These are phyloP conservation scores for Manduca sexta DNA, from an alignment of 1,140 invertebrate species.

Conservation along the genomic window DNA sequence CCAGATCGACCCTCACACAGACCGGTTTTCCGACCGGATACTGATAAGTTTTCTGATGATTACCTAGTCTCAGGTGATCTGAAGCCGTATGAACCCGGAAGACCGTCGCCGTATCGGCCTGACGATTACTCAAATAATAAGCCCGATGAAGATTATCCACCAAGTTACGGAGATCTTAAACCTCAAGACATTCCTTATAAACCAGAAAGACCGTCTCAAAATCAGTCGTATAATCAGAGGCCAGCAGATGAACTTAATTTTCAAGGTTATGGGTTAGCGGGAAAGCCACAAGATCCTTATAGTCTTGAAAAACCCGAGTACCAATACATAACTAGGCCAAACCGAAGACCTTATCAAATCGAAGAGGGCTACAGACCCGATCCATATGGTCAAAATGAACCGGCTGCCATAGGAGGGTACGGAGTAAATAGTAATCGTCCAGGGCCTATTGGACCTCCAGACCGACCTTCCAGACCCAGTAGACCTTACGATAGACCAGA, in stretches of 20 bases:
- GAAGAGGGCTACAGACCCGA: slow-evolving; percentile 29
- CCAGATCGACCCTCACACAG: slow-evolving; percentile 25
- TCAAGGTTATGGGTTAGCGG: not conserved
- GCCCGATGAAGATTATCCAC: slow-evolving; percentile 44
- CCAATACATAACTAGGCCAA: slow-evolving; percentile 50
- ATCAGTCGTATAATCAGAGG: slow-evolving; percentile 19
- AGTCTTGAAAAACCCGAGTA: slow-evolving; percentile 33
- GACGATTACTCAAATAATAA: slow-evolving; percentile 42
- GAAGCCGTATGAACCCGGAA: slow-evolving; percentile 28
- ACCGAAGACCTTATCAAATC: slow-evolving; percentile 37
- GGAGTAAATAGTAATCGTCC: slow-evolving; percentile 17
- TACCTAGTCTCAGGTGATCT: slow-evolving; percentile 17
- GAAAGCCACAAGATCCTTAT: slow-evolving; percentile 10
- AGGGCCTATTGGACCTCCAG: slow-evolving; percentile 24
- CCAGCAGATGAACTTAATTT: slow-evolving; percentile 13
- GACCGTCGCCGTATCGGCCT: slow-evolving; percentile 38
- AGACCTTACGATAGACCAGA: slow-evolving; percentile 24
- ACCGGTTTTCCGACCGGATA: slow-evolving; percentile 44
- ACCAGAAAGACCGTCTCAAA: slow-evolving; percentile 30
- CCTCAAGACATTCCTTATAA: slow-evolving; percentile 48
- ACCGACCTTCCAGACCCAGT: slow-evolving; percentile 30
- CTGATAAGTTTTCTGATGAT: slow-evolving; percentile 50
- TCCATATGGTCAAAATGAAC: slow-evolving; percentile 2
- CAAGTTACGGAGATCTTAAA: slow-evolving; percentile 50
- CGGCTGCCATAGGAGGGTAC: slow-evolving; percentile 22